These are phyloP conservation scores for Himalopsyche phryganea DNA, from an alignment of 1,140 invertebrate genomes.

Conservation along the genomic window DNA sequence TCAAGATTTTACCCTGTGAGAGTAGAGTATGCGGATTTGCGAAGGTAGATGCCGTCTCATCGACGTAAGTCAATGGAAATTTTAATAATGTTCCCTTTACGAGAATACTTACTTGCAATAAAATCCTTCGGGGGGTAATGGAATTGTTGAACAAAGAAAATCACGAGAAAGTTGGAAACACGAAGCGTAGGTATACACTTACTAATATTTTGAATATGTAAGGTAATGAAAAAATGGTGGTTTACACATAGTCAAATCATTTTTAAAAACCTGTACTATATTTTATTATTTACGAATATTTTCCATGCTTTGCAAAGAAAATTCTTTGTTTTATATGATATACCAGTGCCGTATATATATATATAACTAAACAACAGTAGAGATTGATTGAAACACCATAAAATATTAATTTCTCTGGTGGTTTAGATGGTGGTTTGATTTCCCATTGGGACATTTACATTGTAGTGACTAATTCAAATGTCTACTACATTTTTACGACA, in stretches of 20 bases:
- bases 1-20: not conserved
- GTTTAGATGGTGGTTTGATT: no score
- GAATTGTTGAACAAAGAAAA: slow-evolving; percentile 1
- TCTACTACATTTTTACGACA: no score
- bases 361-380: no score
- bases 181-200: not conserved
- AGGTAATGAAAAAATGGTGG: no score
- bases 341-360: no score
- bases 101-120: slow-evolving; percentile 3
- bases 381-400: no score
- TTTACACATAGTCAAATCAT: no score
- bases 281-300: not conserved
- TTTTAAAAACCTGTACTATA: not conserved
- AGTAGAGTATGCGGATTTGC: slow-evolving; percentile 6
- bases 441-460: no score
- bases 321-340: no score
- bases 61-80: slow-evolving; percentile 10
- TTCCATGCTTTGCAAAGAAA: not conserved
- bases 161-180: not conserved
- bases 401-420: no score
- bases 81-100: slow-evolving; percentile 4
- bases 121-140: not conserved
- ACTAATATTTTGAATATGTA: no score
- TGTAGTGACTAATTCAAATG: no score
- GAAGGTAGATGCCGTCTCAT: not conserved